Base-by-base conservation (phyloP, 2,113 vertebrate species). In the Nannospalax galili region DNA sequence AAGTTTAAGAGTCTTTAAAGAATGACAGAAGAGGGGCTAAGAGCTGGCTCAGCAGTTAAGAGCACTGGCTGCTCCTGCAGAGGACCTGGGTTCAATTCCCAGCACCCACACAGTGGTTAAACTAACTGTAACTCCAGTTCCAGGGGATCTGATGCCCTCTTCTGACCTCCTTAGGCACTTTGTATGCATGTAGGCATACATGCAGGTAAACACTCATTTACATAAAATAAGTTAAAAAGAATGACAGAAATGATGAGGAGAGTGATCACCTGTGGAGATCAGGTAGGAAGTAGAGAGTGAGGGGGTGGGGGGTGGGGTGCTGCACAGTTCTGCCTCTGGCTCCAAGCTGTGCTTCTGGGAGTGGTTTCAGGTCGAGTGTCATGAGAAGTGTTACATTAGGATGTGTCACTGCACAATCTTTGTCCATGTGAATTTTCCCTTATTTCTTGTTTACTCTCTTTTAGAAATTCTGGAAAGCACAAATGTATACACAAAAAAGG, bases 1-100 rank as follows among this genome's bases (percentile, higher is more conserved):
- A 40, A 65, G 67, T 67, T 89, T 65, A 70, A 60, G 52, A 40
- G 62, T 79, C 56, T 88, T 91, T 88, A 65, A 95, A 84, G 75
- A 82, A 65, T 67, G 28, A 90, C 85, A 67, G 73, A 81, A 87
- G 48, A 11, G 11, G 11, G 48, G 48, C 48, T 52, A 11, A 52
- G 48, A 52, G 48, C 48, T 52, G 48, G 48, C 48, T 52, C 11
- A 52, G 48, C 11, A 11, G 48, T 52, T 52, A 52, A 52, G 48
- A 52, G 48, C 48, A 52, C 48, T 52, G 48, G 48, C 48, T 52
- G 48, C 11, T 52, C 48, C 11, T 52, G 48, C 48, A 52, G 48
- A 52, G 48, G 48, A 52, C 48, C 48, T 11, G 11, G 48, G 48
- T 52, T 52, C 48, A 52, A 11, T 52, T 52, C 48, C 48, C 48